Base-by-base conservation (phyloP, 30 jellyfish, hydroid and myxozoan species). In the Haliclystus octoradiatus region DNA sequence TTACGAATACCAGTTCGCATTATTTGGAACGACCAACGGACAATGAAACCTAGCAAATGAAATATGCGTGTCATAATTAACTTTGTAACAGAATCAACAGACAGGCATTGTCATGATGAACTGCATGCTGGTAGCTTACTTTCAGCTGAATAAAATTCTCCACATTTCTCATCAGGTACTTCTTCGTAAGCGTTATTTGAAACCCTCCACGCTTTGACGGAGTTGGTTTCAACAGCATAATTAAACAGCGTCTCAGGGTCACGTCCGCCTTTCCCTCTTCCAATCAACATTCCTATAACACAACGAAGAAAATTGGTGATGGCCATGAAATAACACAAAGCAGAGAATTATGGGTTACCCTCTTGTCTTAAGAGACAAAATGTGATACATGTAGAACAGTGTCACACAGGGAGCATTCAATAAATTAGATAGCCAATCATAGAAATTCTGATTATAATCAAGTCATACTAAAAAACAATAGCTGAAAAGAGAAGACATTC, bases 201-300 rank as follows among this genome's bases (percentile, higher is more conserved):
- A 33, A 86, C 81, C 53, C 77, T 77, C 94, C 94, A 88, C 0
- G 66, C 83, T 33, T 68, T 70, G 35, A 88, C 71, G 15, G 51
- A 82, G 31, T 74, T 75, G 28, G 93, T 83, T 52, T 93, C 81
- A 13, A 88, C 97, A 19, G 96, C 94, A 71, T 75, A 88, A 34
- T 66, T 76, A 77, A 88, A 88, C 4, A 81, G 53, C 2, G 94
- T 82, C 65, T 88, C 97, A 50, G 86, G 80, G 65, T 88, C 97
- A 14, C 73, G 73, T 31, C 90, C 93, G 2, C 97, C 97, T 60
- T 88, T 88, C 9, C 97, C 97, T 72, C 97, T 78, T 22, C 91
- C 95, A 68, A 88, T 88, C 14, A 88, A 63, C 82, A 70, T 73
- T 24, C 94, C 97, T 88, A 50, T 19, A 62, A 50, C 52, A 52